Conservation (phyloP, 2,797 vertebrate species). For the Hyperoplus immaculatus region DNA sequence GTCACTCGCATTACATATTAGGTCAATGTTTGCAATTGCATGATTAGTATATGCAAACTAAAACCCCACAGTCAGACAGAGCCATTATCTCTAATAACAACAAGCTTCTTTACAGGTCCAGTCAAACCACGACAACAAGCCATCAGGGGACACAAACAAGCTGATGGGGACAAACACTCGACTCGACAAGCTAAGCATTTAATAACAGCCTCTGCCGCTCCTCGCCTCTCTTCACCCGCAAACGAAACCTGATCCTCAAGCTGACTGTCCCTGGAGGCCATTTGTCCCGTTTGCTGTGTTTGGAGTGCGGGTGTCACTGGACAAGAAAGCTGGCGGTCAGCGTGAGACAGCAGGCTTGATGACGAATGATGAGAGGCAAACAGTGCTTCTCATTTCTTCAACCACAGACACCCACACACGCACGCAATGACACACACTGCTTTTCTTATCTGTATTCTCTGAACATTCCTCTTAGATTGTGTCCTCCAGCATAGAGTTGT, state of each 20-base stretch:
- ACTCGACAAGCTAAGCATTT: slow-evolving; percentile 36
- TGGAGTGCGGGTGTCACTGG: slow-evolving; percentile 35
- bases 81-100: slow-evolving; percentile 31
- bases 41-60: slow-evolving; percentile 40
- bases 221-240: not conserved
- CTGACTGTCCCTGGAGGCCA: slow-evolving; percentile 30
- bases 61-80: not conserved
- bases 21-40: slow-evolving; percentile 6
- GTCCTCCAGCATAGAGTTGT: not conserved
- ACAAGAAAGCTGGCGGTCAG: slow-evolving; percentile 14
- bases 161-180: slow-evolving; percentile 12
- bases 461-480: not conserved
- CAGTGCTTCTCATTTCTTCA: slow-evolving; percentile 1
- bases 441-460: not conserved
- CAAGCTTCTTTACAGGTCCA: slow-evolving; percentile 19
- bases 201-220: slow-evolving; percentile 6
- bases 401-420: not conserved
- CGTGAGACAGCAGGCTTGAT: slow-evolving; percentile 22
- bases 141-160: slow-evolving; percentile 16
- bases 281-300: slow-evolving; percentile 52
- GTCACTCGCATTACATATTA: not conserved
- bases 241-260: slow-evolving; percentile 50
- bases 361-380: slow-evolving; percentile 6
- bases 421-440: not conserved
- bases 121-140: slow-evolving; percentile 4